Conservation (phyloP, 2,888 invertebrate genomes). For the Drosophila affinis region DNA sequence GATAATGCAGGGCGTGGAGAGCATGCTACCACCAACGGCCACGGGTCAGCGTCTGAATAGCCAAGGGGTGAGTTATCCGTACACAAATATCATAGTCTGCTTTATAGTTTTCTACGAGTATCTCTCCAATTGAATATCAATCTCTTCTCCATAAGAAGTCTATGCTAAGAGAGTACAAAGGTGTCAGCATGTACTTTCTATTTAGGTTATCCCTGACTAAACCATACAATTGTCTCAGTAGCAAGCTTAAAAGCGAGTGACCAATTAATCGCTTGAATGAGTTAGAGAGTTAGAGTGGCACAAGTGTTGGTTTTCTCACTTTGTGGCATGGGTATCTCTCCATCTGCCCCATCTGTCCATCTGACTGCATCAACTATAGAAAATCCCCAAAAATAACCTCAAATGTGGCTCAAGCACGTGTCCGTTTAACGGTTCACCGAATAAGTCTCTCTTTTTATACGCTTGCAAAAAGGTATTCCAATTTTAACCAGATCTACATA, state of each 20-base stretch:
- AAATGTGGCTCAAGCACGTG: neutral
- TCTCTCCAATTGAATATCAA: too few relatives aligned
- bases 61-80: constrained; percentile 76
- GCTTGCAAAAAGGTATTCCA: neutral
- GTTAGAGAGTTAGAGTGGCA: neutral
- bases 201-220: neutral
- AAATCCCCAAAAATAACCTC: neutral
- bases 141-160: too few relatives aligned
- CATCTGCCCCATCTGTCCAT: neutral
- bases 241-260: neutral
- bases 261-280: neutral
- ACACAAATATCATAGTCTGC: neutral
- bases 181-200: neutral
- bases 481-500: too few relatives aligned
- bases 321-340: neutral
- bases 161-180: neutral
- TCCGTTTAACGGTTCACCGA: neutral
- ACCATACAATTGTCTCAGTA: neutral
- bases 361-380: neutral
- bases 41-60: constrained; percentile 69
- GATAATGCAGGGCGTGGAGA: constrained; percentile 91
- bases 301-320: neutral
- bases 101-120: neutral
- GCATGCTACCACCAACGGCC: constrained; percentile 72
- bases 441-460: neutral